Conservation (phyloP, 2,113 vertebrate genomes). For the Tragelaphus imberbis region DNA sequence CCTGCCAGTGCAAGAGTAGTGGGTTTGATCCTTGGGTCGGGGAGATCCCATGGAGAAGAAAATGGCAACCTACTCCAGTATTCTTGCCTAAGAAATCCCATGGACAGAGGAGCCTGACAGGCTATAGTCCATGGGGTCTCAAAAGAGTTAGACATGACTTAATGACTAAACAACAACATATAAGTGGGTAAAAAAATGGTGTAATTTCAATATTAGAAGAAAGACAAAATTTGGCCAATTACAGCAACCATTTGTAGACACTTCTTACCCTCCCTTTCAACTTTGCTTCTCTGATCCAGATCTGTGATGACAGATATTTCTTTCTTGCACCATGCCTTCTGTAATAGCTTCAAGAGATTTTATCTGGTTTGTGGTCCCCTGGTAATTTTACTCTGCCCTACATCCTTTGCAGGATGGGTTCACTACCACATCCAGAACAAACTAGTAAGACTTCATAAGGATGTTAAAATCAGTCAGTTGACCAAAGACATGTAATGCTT, state of each 20-base stretch:
- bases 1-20: neutral
- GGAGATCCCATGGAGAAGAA: neutral
- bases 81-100: neutral
- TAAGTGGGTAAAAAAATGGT: constrained; percentile 7
- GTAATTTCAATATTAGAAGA: constrained; percentile 35
- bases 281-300: neutral
- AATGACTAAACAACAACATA: neutral
- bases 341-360: neutral
- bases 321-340: neutral
- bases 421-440: neutral
- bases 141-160: neutral
- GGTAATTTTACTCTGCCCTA: neutral
- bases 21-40: neutral
- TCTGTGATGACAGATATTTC: neutral
- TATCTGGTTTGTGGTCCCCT: neutral
- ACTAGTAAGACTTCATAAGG: neutral
- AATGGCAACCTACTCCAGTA: neutral
- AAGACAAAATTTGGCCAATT: neutral
- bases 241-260: neutral
- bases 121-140: neutral
- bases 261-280: neutral
- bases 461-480: constrained; percentile 18
- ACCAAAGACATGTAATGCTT: neutral
- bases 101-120: neutral
- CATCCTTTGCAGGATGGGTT: neutral